Evolutionary conservation across 2,888 invertebrate species (phyloP), one percentile per base, ranked within the genome.

Genomic region (Linnaemya tessellans): DNA sequence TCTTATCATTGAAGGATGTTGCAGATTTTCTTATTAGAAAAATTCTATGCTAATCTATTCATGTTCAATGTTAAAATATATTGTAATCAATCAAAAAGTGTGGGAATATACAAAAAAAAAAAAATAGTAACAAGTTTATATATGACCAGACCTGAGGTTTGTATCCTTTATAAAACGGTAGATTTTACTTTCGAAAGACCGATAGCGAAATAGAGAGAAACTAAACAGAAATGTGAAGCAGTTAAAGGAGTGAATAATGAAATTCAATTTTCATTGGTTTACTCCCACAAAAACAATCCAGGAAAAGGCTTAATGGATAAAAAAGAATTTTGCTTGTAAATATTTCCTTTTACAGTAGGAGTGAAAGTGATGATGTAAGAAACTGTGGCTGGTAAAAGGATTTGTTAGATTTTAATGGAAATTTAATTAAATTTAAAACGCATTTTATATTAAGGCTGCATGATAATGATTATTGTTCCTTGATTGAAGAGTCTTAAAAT

Each of bases 351-450:
- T 13, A 2, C 15, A 67, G 64, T 62, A 81, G 91, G 91, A 89
- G 91, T 90, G 84, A 85, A 89, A 88, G 88, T 88, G 91, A 90
- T 91, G 91, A 91, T 89, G 41, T 67, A 41, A 51, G 20, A 74
- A 41, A 65, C 56, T 46, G 15, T 25, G 10, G 4, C 5, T 64
- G 43, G 88, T 88, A 89, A 89, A 75, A 84, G 86, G 83, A 88
- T 70, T 54, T 65, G 15, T 3, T 22, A 7, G 9, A 13, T 54
- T 84, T 84, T 82, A 86, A 85, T 81, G 80, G 70, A 75, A 67
- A 73, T 86, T 87, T 80, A 86, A 80, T 78, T 62, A 74, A 83
- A 82, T 65, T 83, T 71, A 75, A 87, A 87, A 86, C 77, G 54
- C 73, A 75, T 86, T 81, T 80, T 54, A 68, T 60, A 71, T 60